These are phyloP conservation scores for Mamestra brassicae DNA, from an alignment of 2,888 invertebrate genomes.

Conservation along the genomic window DNA sequence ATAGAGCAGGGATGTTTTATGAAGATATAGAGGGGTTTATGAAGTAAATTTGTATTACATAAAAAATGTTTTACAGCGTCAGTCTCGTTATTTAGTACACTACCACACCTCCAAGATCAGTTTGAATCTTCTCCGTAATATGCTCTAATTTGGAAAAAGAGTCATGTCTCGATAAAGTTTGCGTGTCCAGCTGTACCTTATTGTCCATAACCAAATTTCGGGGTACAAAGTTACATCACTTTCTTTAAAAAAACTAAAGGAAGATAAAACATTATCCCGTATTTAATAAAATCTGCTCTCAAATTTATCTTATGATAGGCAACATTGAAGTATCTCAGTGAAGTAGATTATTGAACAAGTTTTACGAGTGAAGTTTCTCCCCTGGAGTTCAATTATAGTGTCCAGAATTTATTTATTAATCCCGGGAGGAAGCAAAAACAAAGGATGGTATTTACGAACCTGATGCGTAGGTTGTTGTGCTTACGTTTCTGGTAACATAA, in stretches of 20 bases:
- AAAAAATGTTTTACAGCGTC: too few relatives aligned
- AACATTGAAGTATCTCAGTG: slow-evolving; percentile 40
- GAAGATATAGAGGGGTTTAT: too few relatives aligned
- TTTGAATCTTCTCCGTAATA: too few relatives aligned
- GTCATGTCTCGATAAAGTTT: not conserved
- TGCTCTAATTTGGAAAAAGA: not conserved
- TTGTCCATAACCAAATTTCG: not conserved
- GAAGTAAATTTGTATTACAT: too few relatives aligned
- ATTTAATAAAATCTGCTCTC: slow-evolving; percentile 34
- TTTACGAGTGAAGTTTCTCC: slow-evolving; percentile 53
- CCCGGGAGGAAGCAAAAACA: slow-evolving; percentile 20
- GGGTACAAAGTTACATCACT: not conserved
- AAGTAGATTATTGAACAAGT: slow-evolving; percentile 58
- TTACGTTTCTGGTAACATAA: slow-evolving; percentile 5
- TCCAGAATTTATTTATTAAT: slow-evolving; percentile 58
- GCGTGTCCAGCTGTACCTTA: not conserved
- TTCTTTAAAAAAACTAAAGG: not conserved
- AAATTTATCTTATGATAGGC: slow-evolving; percentile 48
- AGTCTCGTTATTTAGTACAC: too few relatives aligned
- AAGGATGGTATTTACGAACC: slow-evolving; percentile 28
- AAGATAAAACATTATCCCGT: slow-evolving; percentile 26
- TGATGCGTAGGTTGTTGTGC: slow-evolving; percentile 15
- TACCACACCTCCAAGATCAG: too few relatives aligned
- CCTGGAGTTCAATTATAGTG: slow-evolving; percentile 58
- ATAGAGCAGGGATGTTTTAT: too few relatives aligned